phyloP scores from a whole-genome alignment of 2,113 vertebrate genomes.

The Zapornia atra region DNA sequence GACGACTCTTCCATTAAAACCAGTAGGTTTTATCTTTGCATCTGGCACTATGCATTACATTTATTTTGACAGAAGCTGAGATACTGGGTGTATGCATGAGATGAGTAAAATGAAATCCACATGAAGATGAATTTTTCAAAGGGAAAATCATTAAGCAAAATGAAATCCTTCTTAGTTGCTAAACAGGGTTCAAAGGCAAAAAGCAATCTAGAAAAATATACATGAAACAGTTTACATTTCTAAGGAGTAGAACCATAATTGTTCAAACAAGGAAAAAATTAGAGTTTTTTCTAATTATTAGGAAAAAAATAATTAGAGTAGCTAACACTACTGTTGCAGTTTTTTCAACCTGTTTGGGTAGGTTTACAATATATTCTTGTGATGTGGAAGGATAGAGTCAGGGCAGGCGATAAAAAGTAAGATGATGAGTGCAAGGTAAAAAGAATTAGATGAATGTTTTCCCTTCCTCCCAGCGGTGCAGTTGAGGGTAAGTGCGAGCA shows the following conservation, averaged over 20 bases:
- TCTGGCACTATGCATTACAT: background rate
- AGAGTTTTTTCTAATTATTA: too few relatives aligned
- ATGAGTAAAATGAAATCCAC: background rate
- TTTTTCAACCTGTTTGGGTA: background rate
- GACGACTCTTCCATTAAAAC: background rate
- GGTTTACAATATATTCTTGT: background rate
- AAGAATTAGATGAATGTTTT: background rate
- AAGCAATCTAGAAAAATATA: background rate
- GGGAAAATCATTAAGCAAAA: slow-evolving; percentile 19
- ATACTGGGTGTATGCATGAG: background rate
- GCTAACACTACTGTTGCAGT: background rate
- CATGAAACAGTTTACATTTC: background rate
- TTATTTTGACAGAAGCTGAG: slow-evolving; percentile 45
- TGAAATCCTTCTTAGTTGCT: background rate
- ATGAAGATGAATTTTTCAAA: slow-evolving; percentile 7
- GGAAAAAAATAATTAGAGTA: too few relatives aligned
- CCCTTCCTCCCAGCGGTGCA: background rate
- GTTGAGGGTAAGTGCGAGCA: background rate
- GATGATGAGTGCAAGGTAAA: background rate
- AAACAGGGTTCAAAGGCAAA: background rate
- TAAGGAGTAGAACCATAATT: background rate
- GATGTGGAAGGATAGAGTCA: background rate
- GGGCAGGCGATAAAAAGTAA: background rate
- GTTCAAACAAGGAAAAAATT: background rate
- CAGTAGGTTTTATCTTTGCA: background rate